Evolutionary conservation across 1,140 invertebrate species (phyloP).

Genomic region (Pseudomyrmex cubaensis): DNA sequence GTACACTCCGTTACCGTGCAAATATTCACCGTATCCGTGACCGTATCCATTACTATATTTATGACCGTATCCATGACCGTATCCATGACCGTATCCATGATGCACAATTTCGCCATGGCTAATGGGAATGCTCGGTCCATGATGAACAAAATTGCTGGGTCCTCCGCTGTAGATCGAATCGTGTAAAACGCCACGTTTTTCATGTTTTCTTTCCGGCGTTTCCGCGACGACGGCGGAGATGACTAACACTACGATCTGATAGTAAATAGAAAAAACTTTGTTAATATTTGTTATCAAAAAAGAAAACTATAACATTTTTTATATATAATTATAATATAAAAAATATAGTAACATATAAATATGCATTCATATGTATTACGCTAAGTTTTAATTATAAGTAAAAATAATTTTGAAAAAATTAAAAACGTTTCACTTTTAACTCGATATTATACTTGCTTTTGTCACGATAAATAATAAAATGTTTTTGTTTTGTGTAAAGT

Average conservation of each 20-base stretch:
- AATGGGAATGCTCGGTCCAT: not conserved
- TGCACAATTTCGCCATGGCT: not conserved
- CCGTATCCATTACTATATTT: constrained; percentile 32
- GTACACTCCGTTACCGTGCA: not conserved
- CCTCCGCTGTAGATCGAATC: not conserved
- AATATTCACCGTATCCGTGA: constrained; percentile 10
- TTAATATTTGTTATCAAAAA: not conserved
- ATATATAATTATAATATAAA: not conserved
- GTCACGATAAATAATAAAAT: not conserved
- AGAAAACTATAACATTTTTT: no score
- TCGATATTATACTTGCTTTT: not conserved
- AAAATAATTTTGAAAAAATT: no score
- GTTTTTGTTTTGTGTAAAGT: not conserved
- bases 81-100: not conserved
- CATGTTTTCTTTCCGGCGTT: constrained; percentile 40
- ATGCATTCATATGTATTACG: no score
- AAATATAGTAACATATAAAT: not conserved
- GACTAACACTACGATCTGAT: constrained; percentile 53
- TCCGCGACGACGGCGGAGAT: constrained; percentile 53
- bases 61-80: not conserved
- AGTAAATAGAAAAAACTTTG: not conserved
- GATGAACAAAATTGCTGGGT: not conserved
- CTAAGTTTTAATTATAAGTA: no score
- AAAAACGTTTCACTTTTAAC: not conserved
- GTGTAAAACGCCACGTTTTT: constrained; percentile 72